Conservation (phyloP, 1,140 invertebrate species). For the Megalonaias nervosa region DNA sequence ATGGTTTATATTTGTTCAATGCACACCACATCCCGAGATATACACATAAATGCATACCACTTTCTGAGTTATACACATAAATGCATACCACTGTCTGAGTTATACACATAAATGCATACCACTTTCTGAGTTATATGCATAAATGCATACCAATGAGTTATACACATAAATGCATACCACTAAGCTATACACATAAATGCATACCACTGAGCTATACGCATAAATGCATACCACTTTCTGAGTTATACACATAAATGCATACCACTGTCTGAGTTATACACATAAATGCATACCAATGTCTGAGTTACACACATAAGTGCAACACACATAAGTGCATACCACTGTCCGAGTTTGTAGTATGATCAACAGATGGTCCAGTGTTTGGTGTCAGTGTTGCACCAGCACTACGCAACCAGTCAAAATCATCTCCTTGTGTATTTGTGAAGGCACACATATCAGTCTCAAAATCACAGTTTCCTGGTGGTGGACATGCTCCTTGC, state of each 20-base stretch:
- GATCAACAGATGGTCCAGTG: constrained; percentile 64
- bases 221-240: not conserved
- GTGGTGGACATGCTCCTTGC: constrained; percentile 47
- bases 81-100: not conserved
- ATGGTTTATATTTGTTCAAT: too few relatives aligned
- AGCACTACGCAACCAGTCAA: constrained; percentile 65
- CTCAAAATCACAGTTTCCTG: constrained; percentile 67
- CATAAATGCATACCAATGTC: not conserved
- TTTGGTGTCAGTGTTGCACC: constrained; percentile 51
- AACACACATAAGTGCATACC: constrained; percentile 34
- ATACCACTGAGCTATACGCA: not conserved
- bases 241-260: not conserved
- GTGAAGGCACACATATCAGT: constrained; percentile 62
- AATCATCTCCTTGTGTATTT: constrained; percentile 51
- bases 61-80: not conserved
- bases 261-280: too few relatives aligned
- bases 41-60: not conserved
- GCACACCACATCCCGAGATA: not conserved
- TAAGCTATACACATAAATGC: not conserved
- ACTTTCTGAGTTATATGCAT: too few relatives aligned
- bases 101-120: too few relatives aligned
- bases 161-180: not conserved
- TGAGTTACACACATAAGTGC: not conserved
- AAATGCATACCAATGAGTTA: not conserved
- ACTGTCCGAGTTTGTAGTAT: constrained; percentile 60